phyloP scores from a whole-genome alignment of 2,888 invertebrate species.

The Caenorhabditis sinica region DNA sequence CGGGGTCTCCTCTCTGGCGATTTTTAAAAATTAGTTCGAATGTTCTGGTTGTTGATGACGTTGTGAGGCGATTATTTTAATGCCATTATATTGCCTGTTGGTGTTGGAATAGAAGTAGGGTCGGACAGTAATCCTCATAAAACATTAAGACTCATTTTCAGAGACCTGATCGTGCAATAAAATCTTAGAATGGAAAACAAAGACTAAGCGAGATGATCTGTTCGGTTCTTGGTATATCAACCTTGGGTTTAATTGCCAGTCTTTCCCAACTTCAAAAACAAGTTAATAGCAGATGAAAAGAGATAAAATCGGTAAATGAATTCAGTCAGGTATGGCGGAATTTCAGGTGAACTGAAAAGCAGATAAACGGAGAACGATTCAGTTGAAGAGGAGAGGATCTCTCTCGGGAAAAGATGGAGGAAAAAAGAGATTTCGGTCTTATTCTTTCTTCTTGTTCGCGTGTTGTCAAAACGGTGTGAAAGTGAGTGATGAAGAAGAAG shows the following conservation, averaged over 20 bases:
- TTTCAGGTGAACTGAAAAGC: conserved; percentile 37
- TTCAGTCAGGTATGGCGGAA: background rate
- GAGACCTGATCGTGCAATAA: background rate
- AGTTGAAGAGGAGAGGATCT: background rate
- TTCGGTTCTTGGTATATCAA: conserved; percentile 7
- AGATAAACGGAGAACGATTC: conserved; percentile 14
- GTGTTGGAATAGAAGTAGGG: background rate
- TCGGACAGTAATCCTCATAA: too few relatives aligned
- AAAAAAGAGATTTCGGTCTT: conserved; percentile 36
- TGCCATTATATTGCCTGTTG: background rate
- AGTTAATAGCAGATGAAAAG: conserved; percentile 3
- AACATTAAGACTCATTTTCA: too few relatives aligned
- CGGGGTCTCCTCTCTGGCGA: background rate
- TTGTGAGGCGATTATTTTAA: background rate
- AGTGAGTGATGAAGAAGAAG: conserved; percentile 61
- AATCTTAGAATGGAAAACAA: background rate
- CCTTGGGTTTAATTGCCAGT: conserved; percentile 27
- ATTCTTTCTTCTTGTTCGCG: conserved; percentile 45
- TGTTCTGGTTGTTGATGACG: background rate
- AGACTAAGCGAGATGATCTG: background rate
- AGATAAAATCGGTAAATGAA: background rate
- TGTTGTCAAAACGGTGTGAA: conserved; percentile 69
- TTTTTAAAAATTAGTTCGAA: conserved; percentile 11
- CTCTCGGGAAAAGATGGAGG: conserved; percentile 1
- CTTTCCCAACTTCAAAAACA: conserved; percentile 3